Percentiles rank a stretch among this genome's conserved stretches.
Conservation (phyloP, 1,140 invertebrate genomes). For the Cydia fagiglandana region DNA sequence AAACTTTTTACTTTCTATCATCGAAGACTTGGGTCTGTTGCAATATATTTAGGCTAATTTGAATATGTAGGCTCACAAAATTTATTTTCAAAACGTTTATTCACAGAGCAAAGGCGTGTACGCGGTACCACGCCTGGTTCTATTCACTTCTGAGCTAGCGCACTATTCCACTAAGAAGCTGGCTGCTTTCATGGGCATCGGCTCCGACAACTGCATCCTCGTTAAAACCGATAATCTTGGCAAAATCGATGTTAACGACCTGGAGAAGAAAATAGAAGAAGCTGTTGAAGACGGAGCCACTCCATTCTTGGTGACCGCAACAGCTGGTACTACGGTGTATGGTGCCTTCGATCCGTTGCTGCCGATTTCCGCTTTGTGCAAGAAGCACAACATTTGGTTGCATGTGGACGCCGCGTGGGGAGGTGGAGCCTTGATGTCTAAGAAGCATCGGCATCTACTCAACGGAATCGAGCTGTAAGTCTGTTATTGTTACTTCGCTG, state of each 20-base stretch:
- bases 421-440: conserved; percentile 92
- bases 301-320: conserved; percentile 94
- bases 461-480: conserved; percentile 87
- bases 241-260: conserved; percentile 87
- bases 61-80: neutral
- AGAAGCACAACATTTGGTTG: conserved; percentile 92
- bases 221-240: conserved; percentile 86
- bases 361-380: conserved; percentile 89
- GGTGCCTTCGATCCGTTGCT: conserved; percentile 95
- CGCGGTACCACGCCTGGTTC: conserved; percentile 83
- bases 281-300: conserved; percentile 83
- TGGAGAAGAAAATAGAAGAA: conserved; percentile 85
- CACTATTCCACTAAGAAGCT: conserved; percentile 97
- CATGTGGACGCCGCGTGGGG: conserved; percentile 98
- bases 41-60: too few species aligned
- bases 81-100: conserved; percentile 12
- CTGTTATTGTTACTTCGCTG: conserved; percentile 5
- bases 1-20: too few species aligned
- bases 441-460: conserved; percentile 87
- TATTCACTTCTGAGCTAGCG: conserved; percentile 93
- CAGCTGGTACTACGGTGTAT: conserved; percentile 90
- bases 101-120: conserved; percentile 85
- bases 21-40: too few species aligned
- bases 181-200: conserved; percentile 88
- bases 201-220: conserved; percentile 87